A percentile compares a stretch with the other conserved stretches of the same genome.
phyloP scores from a whole-genome alignment of 2,113 vertebrate genomes.

The Microcebus griseorufus region DNA sequence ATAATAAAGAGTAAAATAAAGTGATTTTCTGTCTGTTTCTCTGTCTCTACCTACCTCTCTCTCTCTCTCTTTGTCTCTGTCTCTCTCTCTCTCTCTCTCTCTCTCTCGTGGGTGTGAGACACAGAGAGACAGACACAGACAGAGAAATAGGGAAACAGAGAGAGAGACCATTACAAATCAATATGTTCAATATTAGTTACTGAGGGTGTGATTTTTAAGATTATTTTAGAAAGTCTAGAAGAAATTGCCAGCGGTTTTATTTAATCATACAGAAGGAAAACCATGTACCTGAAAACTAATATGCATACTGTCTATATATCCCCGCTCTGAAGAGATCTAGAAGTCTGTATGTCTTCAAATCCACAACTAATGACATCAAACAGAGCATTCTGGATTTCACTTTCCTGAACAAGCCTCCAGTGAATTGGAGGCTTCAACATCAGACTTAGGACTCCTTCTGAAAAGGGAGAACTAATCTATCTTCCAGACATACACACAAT shows the following conservation, averaged over 20 bases:
- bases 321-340: background rate
- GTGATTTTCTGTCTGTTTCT: background rate
- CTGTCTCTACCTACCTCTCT: background rate
- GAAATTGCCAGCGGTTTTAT: background rate
- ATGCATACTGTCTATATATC: background rate
- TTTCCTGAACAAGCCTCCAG: background rate
- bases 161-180: background rate
- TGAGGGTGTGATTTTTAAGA: background rate
- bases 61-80: too few species aligned
- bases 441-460: background rate
- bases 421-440: background rate
- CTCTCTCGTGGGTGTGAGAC: too few species aligned
- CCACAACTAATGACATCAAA: background rate
- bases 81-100: too few species aligned
- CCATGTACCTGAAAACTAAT: background rate
- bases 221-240: background rate
- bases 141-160: accelerated
- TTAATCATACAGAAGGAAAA: background rate
- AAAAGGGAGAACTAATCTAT: background rate
- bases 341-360: background rate
- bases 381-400: background rate
- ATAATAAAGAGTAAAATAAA: background rate
- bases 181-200: background rate
- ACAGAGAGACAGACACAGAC: background rate
- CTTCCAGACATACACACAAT: background rate